Evolutionary conservation across 2,888 invertebrate species (phyloP), one percentile per base, ranked within the genome.

Genomic region (Temnothorax ravouxi): DNA sequence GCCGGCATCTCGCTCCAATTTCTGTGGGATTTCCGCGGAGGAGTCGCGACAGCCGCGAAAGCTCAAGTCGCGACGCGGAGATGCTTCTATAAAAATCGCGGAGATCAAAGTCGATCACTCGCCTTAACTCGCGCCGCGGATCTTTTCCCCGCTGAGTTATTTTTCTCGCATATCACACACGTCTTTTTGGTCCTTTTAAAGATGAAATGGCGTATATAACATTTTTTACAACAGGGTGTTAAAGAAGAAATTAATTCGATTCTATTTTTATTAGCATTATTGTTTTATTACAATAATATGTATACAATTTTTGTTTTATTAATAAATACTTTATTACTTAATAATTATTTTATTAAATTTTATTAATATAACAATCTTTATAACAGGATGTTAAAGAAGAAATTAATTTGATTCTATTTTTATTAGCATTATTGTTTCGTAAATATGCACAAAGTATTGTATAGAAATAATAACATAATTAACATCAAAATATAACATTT

Each of bases 101-200:
- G 82, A 88, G 92, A 92, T 92, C 92, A 92, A 92, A 92, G 92
- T 88, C 88, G 84, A 88, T 89, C 86, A 87, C 71, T 64, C 82
- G 81, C 56, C 52, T 71, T 38, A 34, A 75, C 76, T 38, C 25
- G 56, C 56, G 47, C 47, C 38, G 54, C 47, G 66, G 44, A 52
- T 66, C 81, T 85, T 87, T 86, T 79, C 41, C 62, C 80, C 44
- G 84, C 74, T 52, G 69, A 64, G 86, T 83, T 91, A 90, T 91
- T 92, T 91, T 89, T 89, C 88, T 88, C 88, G 87, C 86, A 76
- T 86, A 86, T 84, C 86, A 87, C 44, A 13, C 44, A n/a, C n/a
- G n/a, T n/a, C n/a, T 59, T 34, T 44, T 50, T 52, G 62, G 11
- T 83, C 79, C 81, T 52, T 83, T 81, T 83, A 81, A 81, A 69